phyloP scores from a whole-genome alignment of 2,797 vertebrate genomes.

The Carcharodon carcharias region DNA sequence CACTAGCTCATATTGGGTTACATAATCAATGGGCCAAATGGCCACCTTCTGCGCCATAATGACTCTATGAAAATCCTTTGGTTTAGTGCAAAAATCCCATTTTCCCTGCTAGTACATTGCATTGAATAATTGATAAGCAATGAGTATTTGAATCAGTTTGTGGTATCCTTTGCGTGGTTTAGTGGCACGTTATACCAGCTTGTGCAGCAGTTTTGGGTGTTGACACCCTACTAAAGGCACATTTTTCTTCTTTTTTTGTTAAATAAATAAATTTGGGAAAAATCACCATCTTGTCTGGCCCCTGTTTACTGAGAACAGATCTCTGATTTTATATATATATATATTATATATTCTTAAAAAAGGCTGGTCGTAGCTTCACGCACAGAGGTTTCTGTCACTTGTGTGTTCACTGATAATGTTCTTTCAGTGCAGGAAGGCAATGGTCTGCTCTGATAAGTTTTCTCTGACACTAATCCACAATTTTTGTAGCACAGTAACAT shows the following conservation, averaged over 20 bases:
- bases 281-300: background rate
- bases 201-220: background rate
- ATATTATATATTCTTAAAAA: background rate
- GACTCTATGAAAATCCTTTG: background rate
- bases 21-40: background rate
- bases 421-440: background rate
- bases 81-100: conserved; percentile 29
- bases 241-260: background rate
- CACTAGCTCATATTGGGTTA: background rate
- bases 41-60: background rate
- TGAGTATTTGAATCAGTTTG: background rate
- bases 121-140: background rate
- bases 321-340: conserved; percentile 11
- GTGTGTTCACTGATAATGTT: background rate
- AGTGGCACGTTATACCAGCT: background rate
- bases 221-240: conserved; percentile 25
- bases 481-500: background rate
- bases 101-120: background rate
- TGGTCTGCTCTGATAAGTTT: background rate
- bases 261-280: conserved; percentile 23
- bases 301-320: background rate
- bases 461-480: background rate
- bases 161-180: background rate
- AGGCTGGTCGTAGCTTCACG: background rate
- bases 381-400: background rate